phyloP scores from a whole-genome alignment of 2,888 invertebrate genomes.

The Tethea ocularis region DNA sequence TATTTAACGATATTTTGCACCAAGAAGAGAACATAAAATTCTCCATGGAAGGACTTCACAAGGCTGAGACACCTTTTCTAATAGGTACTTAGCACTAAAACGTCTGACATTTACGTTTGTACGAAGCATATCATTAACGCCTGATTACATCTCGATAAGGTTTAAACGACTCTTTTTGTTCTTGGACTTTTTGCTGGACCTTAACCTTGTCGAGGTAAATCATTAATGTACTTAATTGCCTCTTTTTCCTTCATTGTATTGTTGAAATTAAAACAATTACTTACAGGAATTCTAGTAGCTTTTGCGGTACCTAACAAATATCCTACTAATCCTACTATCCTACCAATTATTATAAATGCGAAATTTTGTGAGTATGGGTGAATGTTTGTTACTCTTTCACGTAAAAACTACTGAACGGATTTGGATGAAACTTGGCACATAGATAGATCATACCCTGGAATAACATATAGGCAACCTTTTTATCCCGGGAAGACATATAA shows the following conservation, averaged over 20 bases:
- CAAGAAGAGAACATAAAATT: constrained; percentile 1
- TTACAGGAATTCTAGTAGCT: neutral
- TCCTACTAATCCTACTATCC: too few species aligned
- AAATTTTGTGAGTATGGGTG: too few species aligned
- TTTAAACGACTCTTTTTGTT: neutral
- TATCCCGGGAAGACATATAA: too few species aligned
- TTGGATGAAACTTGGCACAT: too few species aligned
- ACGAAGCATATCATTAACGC: constrained; percentile 5
- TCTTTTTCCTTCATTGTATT: neutral
- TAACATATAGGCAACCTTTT: too few species aligned
- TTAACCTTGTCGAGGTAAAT: neutral
- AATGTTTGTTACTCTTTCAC: too few species aligned
- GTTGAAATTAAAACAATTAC: neutral
- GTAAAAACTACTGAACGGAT: too few species aligned
- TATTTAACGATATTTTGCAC: constrained; percentile 3
- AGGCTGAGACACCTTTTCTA: neutral
- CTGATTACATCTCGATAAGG: constrained; percentile 5
- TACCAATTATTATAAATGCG: too few species aligned
- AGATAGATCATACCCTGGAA: too few species aligned
- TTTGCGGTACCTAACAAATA: too few species aligned
- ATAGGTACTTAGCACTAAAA: constrained; percentile 2
- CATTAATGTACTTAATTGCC: neutral
- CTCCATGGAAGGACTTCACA: neutral
- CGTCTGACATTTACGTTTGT: constrained; percentile 2
- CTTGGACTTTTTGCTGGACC: neutral